phyloP scores from a whole-genome alignment of 2,113 vertebrate genomes.

The Brienomyrus longianalis region DNA sequence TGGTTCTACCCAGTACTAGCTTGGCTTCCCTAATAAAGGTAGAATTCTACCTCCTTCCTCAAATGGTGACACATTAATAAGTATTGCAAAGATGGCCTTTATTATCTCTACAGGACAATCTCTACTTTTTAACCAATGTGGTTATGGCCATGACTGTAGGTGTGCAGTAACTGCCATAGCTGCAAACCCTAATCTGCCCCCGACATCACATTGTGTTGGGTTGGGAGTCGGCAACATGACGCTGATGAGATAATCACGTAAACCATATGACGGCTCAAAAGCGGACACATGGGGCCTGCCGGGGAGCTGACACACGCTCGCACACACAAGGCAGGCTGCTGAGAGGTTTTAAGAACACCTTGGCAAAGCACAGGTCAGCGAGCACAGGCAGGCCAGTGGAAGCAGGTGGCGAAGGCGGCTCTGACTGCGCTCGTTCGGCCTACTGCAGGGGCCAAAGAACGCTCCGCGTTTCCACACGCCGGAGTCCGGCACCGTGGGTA shows the following conservation, averaged over 20 bases:
- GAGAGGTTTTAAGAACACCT: not conserved
- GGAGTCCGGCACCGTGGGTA: not conserved
- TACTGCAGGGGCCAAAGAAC: not conserved
- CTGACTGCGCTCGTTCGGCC: not conserved
- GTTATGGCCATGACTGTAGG: not conserved
- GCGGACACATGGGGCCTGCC: not conserved
- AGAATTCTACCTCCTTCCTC: not conserved
- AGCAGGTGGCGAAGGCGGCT: not conserved
- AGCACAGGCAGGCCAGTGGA: slow-evolving; percentile 1
- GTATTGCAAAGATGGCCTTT: not conserved
- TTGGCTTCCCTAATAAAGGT: not conserved
- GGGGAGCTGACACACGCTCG: not conserved
- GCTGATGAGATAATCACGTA: not conserved
- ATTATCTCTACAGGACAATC: not conserved
- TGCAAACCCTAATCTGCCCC: not conserved
- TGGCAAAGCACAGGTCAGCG: not conserved
- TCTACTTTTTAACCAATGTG: not conserved
- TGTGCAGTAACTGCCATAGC: not conserved
- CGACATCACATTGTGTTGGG: not conserved
- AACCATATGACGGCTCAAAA: not conserved
- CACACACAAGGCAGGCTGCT: not conserved
- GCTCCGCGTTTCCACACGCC: not conserved
- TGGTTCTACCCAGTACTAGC: not conserved
- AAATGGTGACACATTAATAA: not conserved
- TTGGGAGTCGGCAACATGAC: not conserved